These are phyloP conservation scores for Microtus californicus DNA, from an alignment of 2,797 vertebrate genomes.

Conservation along the genomic window DNA sequence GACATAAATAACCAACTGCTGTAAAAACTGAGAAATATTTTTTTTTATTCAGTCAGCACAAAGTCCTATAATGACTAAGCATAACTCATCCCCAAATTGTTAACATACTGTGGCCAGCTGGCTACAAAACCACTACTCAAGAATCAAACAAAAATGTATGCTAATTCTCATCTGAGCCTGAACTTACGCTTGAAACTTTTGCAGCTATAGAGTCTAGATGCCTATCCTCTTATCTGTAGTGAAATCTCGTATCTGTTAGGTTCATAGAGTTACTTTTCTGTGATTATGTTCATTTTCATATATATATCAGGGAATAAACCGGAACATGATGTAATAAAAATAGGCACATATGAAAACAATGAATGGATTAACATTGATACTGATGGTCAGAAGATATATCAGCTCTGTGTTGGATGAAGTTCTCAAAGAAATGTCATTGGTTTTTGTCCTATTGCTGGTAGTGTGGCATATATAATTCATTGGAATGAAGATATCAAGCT, in stretches of 20 bases:
- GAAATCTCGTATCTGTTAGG: neutral
- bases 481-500: neutral
- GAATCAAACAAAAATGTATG: constrained; percentile 46
- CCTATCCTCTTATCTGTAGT: neutral
- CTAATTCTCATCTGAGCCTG: neutral
- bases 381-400: neutral
- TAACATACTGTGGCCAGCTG: constrained; percentile 42
- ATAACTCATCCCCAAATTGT: constrained; percentile 51
- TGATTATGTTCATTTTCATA: neutral
- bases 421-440: neutral
- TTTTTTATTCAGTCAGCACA: neutral
- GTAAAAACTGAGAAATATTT: neutral
- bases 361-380: neutral
- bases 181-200: constrained; percentile 55
- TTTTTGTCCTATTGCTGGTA: neutral
- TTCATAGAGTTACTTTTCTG: neutral
- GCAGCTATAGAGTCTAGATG: neutral
- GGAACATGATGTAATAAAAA: neutral
- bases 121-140: neutral
- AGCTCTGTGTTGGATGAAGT: fast-evolving
- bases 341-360: neutral
- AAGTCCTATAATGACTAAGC: neutral
- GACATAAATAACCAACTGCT: neutral
- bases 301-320: neutral
- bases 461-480: fast-evolving